Percentiles rank a stretch among this genome's conserved stretches.
These are phyloP conservation scores for Hystrix cristata DNA, from an alignment of 2,113 vertebrate species.

Conservation along the genomic window DNA sequence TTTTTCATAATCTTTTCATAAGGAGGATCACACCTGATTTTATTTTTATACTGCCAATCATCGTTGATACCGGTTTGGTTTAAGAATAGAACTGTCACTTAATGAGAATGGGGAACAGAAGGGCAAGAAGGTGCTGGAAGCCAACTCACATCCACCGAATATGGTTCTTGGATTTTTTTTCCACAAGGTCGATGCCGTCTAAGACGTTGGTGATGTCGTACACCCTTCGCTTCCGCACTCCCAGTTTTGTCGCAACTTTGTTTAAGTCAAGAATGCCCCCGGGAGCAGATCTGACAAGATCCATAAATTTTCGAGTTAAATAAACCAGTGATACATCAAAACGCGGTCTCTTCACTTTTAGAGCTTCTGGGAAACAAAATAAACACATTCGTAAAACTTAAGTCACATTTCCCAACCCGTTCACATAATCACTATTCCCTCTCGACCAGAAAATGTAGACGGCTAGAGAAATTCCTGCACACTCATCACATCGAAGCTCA, in stretches of 20 bases:
- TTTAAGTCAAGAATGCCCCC: constrained; percentile 92
- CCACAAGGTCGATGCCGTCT: constrained; percentile 91
- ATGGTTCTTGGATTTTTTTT: constrained; percentile 91
- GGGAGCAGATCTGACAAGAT: constrained; percentile 90
- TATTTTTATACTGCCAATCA: not conserved
- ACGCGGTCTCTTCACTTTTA: constrained; percentile 85
- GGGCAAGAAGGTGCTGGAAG: not conserved
- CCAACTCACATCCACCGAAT: constrained; percentile 96
- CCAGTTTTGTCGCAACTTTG: constrained; percentile 88
- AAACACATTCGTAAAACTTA: constrained; percentile 44
- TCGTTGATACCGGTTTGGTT: too few species aligned
- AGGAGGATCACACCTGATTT: not conserved
- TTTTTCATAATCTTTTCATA: not conserved
- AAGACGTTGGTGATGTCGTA: constrained; percentile 96
- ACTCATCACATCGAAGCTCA: not conserved
- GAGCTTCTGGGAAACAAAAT: constrained; percentile 84
- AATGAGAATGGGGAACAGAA: too few species aligned
- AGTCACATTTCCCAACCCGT: not conserved
- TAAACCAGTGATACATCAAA: constrained; percentile 91
- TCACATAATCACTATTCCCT: not conserved
- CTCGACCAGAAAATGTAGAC: not conserved
- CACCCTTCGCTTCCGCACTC: constrained; percentile 92
- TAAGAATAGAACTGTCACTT: not conserved
- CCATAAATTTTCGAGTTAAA: constrained; percentile 93
- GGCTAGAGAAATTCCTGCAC: not conserved